Evolutionary conservation across 2,797 vertebrate genomes (phyloP), one percentile per base, ranked within the genome.

Genomic region (Sebastes matsubarae): DNA sequence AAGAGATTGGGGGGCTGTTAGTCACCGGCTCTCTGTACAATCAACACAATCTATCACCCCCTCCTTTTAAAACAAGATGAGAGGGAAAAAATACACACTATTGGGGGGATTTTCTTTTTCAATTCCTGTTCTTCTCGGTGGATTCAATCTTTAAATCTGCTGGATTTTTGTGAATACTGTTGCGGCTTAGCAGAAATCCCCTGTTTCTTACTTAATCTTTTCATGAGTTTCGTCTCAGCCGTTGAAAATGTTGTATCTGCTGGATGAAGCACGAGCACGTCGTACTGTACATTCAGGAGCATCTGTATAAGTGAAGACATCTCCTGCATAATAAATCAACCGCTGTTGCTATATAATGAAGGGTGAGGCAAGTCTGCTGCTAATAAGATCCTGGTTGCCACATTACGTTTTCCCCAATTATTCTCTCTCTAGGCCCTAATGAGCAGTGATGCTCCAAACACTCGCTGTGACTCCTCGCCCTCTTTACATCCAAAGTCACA

Each of bases 21-120:
- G 67, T 80, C 78, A 81, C 72, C 64, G 58, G 79, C 83, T 90
- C 83, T 88, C 66, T 91, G 83, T 73, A 79, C 87, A 72, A 68
- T 89, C 63, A 77, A 90, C 86, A 89, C 81, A 81, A 92, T 93
- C 90, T 88, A 88, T 94, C 89, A 92, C 36, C 42, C 76, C 69
- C n/a, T 72, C 63, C 69, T 74, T 55, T 70, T 36, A 25, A 42
- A 77, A 77, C 14, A 52, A 68, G 72, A 68, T 5, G 13, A 11
- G 36, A 54, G 61, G 60, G 63, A 32, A 64, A 72, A 71, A 78
- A 72, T 78, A 76, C 24, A 61, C 10, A 85, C 54, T 58, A 8
- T 22, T 24, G 69, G 42, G 14, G 8, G 67, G 73, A 64, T 82
- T 74, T 81, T 75, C 18, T 63, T 61, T 80, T 76, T 67, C 13